Evolutionary conservation across 2,888 invertebrate species (phyloP), one percentile per base, ranked within the genome.

Genomic region (Lepidocyrtoides sp.): DNA sequence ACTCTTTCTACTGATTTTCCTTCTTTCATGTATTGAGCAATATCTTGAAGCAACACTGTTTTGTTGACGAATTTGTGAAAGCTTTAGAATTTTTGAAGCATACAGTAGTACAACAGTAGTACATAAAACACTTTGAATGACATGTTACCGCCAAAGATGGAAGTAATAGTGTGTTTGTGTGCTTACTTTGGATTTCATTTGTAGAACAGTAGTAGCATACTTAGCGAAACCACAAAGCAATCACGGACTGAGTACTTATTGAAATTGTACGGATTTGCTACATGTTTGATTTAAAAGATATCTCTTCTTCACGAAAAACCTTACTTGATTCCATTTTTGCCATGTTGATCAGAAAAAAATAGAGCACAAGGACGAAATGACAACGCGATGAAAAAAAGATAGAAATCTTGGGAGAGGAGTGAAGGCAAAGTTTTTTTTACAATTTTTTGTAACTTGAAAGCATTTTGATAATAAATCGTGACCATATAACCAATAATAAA

Each of bases 241-340:
- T 72, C 57, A 54, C 54, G 41, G 75, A 86, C 44, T 77, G 86
- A 86, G 60, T 69, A 26, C 20, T 72, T 14, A 44, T 23, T 23
- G 17, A n/a, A 23, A 72, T 2, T 36, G n/a, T 0, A 36, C n/a
- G 41, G 72, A 41, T 20, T 44, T 23, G 20, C 14, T 57, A 36
- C 44, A 23, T 29, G 32, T 32, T 14, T 86, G 86, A 75, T 86
- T 86, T 86, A 86, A 86, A 84, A 75, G 85, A 77, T 85, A 85
- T 85, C 54, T 36, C 41, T 60, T 82, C 77, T 81, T 54, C 32
- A 29, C 14, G 29, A 72, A 79, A 79, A 57, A 72, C 32, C 29
- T 83, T 72, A 72, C 57, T 48, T 85, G 57, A 51, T 84, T 66
- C 77, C 77, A n/a, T 86, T 86, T 63, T 54, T 48, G 20, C 57